A percentile compares a stretch with the other conserved stretches of the same genome.
phyloP scores from a whole-genome alignment of 2,113 vertebrate species.

The Bubo blakistoni region DNA sequence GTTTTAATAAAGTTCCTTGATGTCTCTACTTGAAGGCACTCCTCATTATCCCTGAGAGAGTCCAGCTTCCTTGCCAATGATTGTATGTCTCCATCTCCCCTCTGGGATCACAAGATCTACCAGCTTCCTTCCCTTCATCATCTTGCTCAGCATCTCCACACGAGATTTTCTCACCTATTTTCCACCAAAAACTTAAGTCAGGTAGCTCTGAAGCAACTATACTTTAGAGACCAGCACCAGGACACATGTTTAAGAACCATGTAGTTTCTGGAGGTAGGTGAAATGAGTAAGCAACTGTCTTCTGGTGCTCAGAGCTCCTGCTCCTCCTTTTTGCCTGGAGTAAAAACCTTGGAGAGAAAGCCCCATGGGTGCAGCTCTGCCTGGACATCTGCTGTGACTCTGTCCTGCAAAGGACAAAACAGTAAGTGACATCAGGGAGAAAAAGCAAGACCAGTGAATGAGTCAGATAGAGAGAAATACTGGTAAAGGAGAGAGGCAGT shows the following conservation, averaged over 20 bases:
- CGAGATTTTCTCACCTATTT: background rate
- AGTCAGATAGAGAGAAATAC: background rate
- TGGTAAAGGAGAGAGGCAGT: background rate
- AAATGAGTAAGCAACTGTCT: background rate
- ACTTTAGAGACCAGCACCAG: background rate
- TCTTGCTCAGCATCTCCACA: background rate
- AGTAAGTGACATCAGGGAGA: background rate
- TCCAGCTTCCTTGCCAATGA: accelerated
- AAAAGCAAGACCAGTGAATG: background rate
- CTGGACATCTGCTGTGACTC: background rate
- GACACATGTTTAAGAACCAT: accelerated
- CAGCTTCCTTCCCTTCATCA: background rate
- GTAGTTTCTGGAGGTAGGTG: background rate
- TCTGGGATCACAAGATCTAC: background rate
- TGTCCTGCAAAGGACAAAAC: background rate
- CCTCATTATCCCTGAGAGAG: background rate
- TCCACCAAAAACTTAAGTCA: background rate
- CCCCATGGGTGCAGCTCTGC: accelerated
- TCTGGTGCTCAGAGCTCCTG: background rate
- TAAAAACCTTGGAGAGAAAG: background rate
- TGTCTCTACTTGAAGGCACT: background rate
- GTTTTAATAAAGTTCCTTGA: background rate
- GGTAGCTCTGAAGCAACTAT: background rate
- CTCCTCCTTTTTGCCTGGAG: background rate
- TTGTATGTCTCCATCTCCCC: background rate